Base-by-base conservation (phyloP, 2,888 invertebrate species). In the Leptodirus hochenwartii region DNA sequence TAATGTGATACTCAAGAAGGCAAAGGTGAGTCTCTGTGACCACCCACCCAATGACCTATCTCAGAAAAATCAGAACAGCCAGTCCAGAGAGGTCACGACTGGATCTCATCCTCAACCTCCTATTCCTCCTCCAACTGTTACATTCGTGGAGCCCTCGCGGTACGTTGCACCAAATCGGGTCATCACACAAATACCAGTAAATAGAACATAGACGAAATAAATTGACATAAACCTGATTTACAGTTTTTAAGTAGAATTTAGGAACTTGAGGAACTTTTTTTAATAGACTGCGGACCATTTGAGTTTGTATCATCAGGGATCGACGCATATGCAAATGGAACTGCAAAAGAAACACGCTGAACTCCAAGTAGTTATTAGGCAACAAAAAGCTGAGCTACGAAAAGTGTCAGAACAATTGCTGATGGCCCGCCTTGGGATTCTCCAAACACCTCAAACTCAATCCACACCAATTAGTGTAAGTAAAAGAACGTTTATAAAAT, bases 361-460 rank as follows among this genome's bases (percentile, higher is more conserved):
- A 47, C 56, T 88, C 35, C 82, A 87, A 49, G 74, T 81, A 44
- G 63, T 82, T 46, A 85, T 88, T 35, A 68, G 76, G 29, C 70
- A 78, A 39, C 85, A 87, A 46, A 85, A 87, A 47, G 84, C 85
- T 45, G 85, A 88, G 51, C 54, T 88, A 39, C 63, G 79, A 24
- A 65, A 74, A 39, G 80, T 88, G 1, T 84, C 84, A n/a, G 84
- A 87, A 47, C 85, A 87, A 47, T 58, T 88, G 30, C 51, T 84
- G 27, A 69, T 87, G 51, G 79, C 84, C 1, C 66, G 79, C 44
- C 74, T 81, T 39, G 82, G 82, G 4, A 63, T 84, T 8, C 43
- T 68, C 17, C 63, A 58, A 27, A 12, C 39, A 15, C 34, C 37
- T 14, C 38, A 37, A 31, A 24, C 35, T 23, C 34, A 37, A 25